Evolutionary conservation across 2,113 vertebrate genomes (phyloP).

Genomic region (Menura novaehollandiae): DNA sequence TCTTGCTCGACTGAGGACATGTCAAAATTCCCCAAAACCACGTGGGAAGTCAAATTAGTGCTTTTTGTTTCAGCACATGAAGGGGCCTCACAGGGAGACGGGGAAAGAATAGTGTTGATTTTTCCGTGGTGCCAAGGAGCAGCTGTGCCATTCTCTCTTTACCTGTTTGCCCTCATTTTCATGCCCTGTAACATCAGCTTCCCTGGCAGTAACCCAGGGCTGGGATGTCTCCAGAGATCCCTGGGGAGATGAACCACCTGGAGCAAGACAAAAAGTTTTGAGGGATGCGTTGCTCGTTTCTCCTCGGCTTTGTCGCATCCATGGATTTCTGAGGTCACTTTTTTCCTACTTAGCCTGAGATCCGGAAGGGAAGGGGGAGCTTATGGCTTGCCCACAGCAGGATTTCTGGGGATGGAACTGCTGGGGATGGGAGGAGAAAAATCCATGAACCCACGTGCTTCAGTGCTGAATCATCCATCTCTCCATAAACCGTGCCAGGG

Average conservation of each 20-base stretch:
- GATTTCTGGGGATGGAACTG: background rate
- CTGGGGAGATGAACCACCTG: background rate
- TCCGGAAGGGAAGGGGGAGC: background rate
- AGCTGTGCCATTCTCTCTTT: constrained; percentile 55
- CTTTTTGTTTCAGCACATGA: constrained; percentile 58
- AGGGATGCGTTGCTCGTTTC: background rate
- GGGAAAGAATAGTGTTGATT: constrained; percentile 68
- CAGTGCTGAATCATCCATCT: background rate
- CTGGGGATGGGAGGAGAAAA: background rate
- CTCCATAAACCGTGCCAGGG: background rate
- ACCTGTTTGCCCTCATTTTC: constrained; percentile 42
- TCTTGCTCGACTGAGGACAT: constrained; percentile 57
- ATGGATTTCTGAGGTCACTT: background rate
- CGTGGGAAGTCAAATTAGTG: constrained; percentile 63
- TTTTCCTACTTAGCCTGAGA: background rate
- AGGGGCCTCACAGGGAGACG: background rate
- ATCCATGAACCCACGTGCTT: rapidly evolving
- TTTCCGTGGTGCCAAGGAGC: background rate
- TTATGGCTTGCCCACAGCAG: background rate
- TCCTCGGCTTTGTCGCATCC: background rate
- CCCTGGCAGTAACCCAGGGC: background rate
- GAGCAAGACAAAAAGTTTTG: background rate
- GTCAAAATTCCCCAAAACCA: constrained; percentile 60
- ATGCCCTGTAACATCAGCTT: background rate
- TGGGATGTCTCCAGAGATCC: background rate